phyloP scores from a whole-genome alignment of 2,888 invertebrate species.

The Vanessa cardui region DNA sequence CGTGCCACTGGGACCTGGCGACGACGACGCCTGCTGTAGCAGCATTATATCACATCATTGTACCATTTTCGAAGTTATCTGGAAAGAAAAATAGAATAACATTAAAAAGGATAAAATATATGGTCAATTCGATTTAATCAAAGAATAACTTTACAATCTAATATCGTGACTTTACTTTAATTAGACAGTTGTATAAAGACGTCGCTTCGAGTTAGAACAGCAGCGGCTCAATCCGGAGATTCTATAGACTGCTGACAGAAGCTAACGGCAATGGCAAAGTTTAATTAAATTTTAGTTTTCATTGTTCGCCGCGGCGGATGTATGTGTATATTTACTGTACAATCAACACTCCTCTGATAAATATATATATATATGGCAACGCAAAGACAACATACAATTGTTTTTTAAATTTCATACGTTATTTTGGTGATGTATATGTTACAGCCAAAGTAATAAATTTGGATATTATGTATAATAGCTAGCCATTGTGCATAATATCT shows the following conservation, averaged over 20 bases:
- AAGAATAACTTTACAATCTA: neutral
- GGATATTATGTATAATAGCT: no score
- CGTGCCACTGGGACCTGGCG: slow-evolving; percentile 79
- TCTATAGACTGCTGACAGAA: slow-evolving; percentile 20
- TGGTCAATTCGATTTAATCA: neutral
- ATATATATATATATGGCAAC: neutral
- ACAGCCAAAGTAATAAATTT: no score
- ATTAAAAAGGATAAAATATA: no score
- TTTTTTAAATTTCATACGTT: no score
- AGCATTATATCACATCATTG: slow-evolving; percentile 78
- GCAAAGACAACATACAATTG: no score
- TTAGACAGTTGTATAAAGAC: slow-evolving; percentile 1
- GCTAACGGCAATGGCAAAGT: slow-evolving; percentile 25
- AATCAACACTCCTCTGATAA: slow-evolving; percentile 19
- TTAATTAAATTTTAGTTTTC: slow-evolving; percentile 32
- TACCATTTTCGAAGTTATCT: slow-evolving; percentile 64
- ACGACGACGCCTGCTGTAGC: slow-evolving; percentile 78
- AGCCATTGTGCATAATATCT: no score
- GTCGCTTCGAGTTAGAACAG: neutral
- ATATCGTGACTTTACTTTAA: neutral
- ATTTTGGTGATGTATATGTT: no score
- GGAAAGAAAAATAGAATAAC: slow-evolving; percentile 47
- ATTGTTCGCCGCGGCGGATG: slow-evolving; percentile 26
- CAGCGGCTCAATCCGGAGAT: slow-evolving; percentile 20
- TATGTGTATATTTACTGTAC: slow-evolving; percentile 17